Conservation (phyloP, 2,888 invertebrate species). For the Papilio elwesi region DNA sequence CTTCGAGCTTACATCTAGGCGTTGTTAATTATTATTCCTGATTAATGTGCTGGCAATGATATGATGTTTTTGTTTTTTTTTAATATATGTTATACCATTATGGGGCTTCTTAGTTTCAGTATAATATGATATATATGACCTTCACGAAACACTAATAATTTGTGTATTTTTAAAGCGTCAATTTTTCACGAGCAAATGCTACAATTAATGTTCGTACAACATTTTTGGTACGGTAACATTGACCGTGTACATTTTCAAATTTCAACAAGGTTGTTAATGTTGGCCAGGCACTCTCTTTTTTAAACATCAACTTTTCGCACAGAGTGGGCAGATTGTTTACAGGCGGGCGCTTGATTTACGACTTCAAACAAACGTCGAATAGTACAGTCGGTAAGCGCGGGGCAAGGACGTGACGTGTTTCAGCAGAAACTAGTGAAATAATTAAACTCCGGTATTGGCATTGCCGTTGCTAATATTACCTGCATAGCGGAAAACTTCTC, state of each 20-base stretch:
- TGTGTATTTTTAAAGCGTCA: background rate
- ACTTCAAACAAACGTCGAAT: constrained; percentile 50
- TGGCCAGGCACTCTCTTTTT: constrained; percentile 56
- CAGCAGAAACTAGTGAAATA: constrained; percentile 51
- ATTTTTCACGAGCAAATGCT: constrained; percentile 21
- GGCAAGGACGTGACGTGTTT: constrained; percentile 66
- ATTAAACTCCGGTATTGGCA: constrained; percentile 43
- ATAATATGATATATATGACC: background rate
- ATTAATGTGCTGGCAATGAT: too few species aligned
- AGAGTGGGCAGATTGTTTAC: constrained; percentile 71
- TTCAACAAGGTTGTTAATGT: constrained; percentile 63
- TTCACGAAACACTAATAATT: constrained; percentile 6
- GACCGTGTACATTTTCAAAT: constrained; percentile 46
- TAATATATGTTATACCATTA: background rate
- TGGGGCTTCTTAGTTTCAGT: constrained; percentile 9
- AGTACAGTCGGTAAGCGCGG: constrained; percentile 53
- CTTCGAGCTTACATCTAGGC: too few species aligned
- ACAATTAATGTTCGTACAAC: constrained; percentile 31
- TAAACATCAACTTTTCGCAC: constrained; percentile 59
- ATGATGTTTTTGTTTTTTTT: too few species aligned
- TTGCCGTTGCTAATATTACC: constrained; percentile 41
- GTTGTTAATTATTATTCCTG: too few species aligned
- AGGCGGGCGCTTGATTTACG: constrained; percentile 67
- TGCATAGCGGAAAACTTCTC: constrained; percentile 22
- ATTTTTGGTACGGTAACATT: constrained; percentile 37